Base-by-base conservation (phyloP, 2,113 vertebrate species). In the Rhagologus leucostigma region DNA sequence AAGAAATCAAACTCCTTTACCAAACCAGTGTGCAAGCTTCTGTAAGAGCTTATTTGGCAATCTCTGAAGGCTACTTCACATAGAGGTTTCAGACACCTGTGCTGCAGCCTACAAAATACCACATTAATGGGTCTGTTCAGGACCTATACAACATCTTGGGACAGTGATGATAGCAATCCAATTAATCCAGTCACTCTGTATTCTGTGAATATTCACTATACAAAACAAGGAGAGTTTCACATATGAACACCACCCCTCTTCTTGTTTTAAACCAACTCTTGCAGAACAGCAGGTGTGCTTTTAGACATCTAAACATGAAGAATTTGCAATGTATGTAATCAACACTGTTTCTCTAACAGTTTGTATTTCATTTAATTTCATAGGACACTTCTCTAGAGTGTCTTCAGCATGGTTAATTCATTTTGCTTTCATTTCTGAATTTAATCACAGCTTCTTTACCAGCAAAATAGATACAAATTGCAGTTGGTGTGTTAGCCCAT, bases 1-100 rank as follows among this genome's bases (percentile, higher is more conserved):
- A 71, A 94, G 55, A 94, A 96, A 94, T 87, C 20, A 65, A 68
- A 70, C 4, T 33, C 81, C 74, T 69, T 87, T 39, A 82, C 30
- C 73, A 96, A 96, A 95, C 42, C 24, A 94, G 47, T 87, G 76
- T 71, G 55, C 39, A 92, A 74, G 52, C 81, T 86, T 74, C 82
- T 94, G 7, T 90, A 94, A 93, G 44, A 46, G 53, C 47, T 89
- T 74, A 90, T 73, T 93, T 92, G 68, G 16, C 44, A 81, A 70
- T 50, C 67, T 90, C 68, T 71, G 84, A 92, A 94, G 85, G 60
- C 13, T 1, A 5, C 62, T 87, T 87, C 68, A 90, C 52, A 62
- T 49, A 87, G 42, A 84, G 71, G 17, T 86, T 84, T 74, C 44
- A 91, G 75, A 78, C 52, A 93, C 74, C 56, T 92, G 81, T 87